Evolutionary conservation across 23 tunicate species (phyloP).

Genomic region (Ciona savignyi): DNA sequence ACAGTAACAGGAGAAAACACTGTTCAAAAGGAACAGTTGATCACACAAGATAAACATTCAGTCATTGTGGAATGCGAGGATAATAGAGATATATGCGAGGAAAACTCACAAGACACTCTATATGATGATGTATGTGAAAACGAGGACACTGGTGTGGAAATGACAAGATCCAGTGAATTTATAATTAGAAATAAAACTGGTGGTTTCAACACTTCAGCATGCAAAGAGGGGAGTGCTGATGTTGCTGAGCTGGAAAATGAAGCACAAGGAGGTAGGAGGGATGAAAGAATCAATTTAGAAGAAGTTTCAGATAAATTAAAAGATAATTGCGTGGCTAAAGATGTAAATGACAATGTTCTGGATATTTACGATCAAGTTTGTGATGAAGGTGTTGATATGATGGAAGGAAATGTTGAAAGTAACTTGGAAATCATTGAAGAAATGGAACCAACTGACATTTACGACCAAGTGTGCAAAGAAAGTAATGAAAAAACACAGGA

Average conservation of each 20-base stretch:
- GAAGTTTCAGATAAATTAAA: not conserved
- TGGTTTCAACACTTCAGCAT: not conserved
- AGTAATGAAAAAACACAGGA: not conserved
- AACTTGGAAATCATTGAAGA: no score
- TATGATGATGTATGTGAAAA: not conserved
- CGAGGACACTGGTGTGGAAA: no score
- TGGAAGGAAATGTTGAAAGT: no score
- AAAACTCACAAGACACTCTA: not conserved
- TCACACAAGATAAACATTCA: not conserved
- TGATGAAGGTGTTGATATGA: no score
- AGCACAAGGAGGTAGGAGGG: no score
- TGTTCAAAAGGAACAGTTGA: not conserved
- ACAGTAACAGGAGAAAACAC: not conserved
- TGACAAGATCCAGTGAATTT: no score
- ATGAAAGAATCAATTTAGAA: not conserved
- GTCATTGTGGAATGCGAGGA: not conserved
- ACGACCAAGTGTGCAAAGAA: not conserved
- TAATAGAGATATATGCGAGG: not conserved
- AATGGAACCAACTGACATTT: no score
- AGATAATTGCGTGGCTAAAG: not conserved
- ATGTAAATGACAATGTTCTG: not conserved
- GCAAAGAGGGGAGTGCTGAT: not conserved
- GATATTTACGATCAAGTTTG: no score
- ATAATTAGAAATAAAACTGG: no score
- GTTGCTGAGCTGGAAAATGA: not conserved